These are phyloP conservation scores for Lepidonotus clava DNA, from an alignment of 2,888 invertebrate genomes.

Conservation along the genomic window DNA sequence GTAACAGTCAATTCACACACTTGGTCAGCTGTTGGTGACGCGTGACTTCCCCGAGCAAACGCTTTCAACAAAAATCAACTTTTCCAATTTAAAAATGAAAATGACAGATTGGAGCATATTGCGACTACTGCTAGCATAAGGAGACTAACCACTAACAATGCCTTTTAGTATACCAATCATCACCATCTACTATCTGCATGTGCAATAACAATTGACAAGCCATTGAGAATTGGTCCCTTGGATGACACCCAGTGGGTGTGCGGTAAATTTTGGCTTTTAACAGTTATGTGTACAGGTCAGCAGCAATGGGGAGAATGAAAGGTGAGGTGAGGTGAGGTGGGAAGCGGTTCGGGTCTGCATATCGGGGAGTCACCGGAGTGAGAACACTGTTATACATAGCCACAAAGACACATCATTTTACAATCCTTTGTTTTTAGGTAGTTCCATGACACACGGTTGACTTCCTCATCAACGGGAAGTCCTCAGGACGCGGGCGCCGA, in stretches of 20 bases:
- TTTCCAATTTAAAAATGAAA: neutral
- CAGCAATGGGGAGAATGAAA: too few species aligned
- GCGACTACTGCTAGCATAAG: neutral
- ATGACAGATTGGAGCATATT: neutral
- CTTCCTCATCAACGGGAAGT: too few species aligned
- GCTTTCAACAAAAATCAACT: too few species aligned
- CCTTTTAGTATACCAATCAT: too few species aligned
- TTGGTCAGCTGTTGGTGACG: neutral
- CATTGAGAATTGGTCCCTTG: neutral
- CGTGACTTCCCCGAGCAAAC: neutral
- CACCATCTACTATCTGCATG: too few species aligned
- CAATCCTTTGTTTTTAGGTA: neutral
- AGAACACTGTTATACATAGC: slow-evolving; percentile 30
- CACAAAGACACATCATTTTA: slow-evolving; percentile 27
- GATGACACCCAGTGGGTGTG: neutral
- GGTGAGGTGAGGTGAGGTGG: neutral
- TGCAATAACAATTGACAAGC: too few species aligned
- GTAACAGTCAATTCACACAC: slow-evolving; percentile 23
- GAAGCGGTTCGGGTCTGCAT: neutral
- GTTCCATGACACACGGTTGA: too few species aligned
- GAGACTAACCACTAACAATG: neutral
- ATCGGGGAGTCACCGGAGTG: neutral
- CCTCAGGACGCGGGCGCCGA: too few species aligned
- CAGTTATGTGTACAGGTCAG: too few species aligned
- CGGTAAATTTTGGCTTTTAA: too few species aligned